Base-by-base conservation (phyloP, 2,113 vertebrate genomes). In the Ornithorhynchus anatinus region DNA sequence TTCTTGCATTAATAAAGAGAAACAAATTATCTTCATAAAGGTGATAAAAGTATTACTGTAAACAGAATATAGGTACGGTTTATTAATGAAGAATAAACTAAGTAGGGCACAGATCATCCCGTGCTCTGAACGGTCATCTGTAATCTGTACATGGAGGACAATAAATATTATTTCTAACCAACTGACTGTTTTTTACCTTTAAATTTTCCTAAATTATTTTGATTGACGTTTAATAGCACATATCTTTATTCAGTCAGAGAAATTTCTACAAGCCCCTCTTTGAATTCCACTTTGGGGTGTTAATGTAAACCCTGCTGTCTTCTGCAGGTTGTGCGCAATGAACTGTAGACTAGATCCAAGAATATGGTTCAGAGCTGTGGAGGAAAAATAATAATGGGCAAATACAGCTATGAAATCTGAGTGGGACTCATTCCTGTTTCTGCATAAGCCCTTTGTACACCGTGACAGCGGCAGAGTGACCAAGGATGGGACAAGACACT, bases 151-250 rank as follows among this genome's bases (percentile, higher is more conserved):
- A 10, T 35, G 17, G 67, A 69, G 60, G 36, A 44, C 64, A 66
- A 76, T 69, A 50, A 5, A 81, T 68, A 2, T 58, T 61, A 5
- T 84, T 81, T 87, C 86, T 84, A 81, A 84, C 75, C 70, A 79
- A 39, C 7, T 67, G 23, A 57, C 59, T 53, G 35, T 43, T 58
- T 63, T 50, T 14, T 61, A 20, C 62, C 1, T 0, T 20, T 33
- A 48, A 25, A 14, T 23, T 0, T 75, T 82, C 74, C 10, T 72
- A 79, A 75, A 69, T 5, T 54, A 36, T 51, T 63, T 80, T 10
- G 67, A 64, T 72, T 73, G 70, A 79, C 85, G 81, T 23, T 66
- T 52, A 61, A 25, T 50, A 9, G 14, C 51, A 43, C 31, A 10
- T 39, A 69, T 75, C 66, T 57, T 81, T 33, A 7, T 59, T 63